These are phyloP conservation scores for Anas platyrhynchos DNA, from an alignment of 2,113 vertebrate genomes.

Conservation along the genomic window DNA sequence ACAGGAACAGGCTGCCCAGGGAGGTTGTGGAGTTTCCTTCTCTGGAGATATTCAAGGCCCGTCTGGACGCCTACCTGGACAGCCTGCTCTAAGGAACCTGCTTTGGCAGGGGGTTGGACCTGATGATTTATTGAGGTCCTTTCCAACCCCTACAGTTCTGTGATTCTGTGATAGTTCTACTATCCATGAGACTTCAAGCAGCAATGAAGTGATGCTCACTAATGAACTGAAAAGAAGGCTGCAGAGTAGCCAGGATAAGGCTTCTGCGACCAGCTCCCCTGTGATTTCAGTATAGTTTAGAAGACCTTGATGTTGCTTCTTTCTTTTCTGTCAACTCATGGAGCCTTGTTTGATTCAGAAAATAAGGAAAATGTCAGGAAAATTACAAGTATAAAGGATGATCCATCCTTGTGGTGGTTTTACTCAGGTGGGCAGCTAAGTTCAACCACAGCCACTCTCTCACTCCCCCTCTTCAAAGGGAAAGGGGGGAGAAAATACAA, in stretches of 20 bases:
- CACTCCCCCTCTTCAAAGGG: too few species aligned
- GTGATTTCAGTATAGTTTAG: not conserved
- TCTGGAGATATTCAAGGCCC: too few species aligned
- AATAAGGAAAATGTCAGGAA: not conserved
- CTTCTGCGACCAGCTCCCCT: not conserved
- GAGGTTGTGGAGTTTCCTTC: too few species aligned
- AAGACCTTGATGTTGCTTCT: not conserved
- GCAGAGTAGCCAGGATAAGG: not conserved
- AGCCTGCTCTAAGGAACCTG: too few species aligned
- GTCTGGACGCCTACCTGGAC: too few species aligned
- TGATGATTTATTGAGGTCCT: too few species aligned
- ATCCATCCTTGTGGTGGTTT: not conserved
- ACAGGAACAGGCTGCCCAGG: too few species aligned
- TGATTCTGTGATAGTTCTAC: not conserved
- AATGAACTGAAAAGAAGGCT: not conserved
- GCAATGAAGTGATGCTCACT: not conserved
- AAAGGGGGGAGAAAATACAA: too few species aligned
- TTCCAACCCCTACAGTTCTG: too few species aligned
- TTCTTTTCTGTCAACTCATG: not conserved
- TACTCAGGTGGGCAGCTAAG: too few species aligned
- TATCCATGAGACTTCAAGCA: not conserved
- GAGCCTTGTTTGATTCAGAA: not conserved
- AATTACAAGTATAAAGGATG: not conserved
- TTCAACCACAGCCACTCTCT: too few species aligned
- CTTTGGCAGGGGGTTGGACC: too few species aligned